Evolutionary conservation across 2,113 vertebrate genomes (phyloP).

Genomic region (Prinia subflava): DNA sequence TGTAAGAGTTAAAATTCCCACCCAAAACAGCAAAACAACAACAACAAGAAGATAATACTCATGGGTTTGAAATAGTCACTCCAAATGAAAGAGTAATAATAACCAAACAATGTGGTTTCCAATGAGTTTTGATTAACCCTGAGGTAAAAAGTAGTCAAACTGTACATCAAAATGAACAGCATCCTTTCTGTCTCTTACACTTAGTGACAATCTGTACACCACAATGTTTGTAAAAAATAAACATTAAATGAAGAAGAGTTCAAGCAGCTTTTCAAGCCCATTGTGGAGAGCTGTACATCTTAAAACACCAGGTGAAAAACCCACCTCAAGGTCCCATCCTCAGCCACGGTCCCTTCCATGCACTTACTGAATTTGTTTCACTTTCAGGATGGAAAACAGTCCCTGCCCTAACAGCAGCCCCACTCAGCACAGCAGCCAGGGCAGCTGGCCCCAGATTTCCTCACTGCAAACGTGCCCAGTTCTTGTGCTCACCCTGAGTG

Average conservation of each 20-base stretch:
- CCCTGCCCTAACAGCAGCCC: rapidly evolving
- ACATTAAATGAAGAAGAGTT: background rate
- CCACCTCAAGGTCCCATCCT: background rate
- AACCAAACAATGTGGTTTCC: background rate
- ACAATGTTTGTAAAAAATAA: background rate
- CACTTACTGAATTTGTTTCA: background rate
- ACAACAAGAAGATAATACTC: background rate
- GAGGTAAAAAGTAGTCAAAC: background rate
- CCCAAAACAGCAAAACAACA: background rate
- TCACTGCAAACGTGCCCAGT: background rate
- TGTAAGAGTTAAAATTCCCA: background rate
- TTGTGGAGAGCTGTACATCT: background rate
- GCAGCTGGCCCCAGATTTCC: background rate
- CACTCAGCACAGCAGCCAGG: background rate
- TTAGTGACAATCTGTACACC: background rate
- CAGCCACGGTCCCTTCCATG: background rate
- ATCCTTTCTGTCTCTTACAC: background rate
- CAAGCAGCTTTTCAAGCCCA: background rate
- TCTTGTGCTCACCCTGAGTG: background rate
- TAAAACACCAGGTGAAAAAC: background rate
- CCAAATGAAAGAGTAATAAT: background rate
- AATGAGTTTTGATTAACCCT: background rate
- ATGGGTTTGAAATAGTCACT: background rate
- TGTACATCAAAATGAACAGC: background rate
- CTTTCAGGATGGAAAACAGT: background rate